A percentile compares a stretch with the other conserved stretches of the same genome.
These are phyloP conservation scores for Drosophila elegans DNA, from an alignment of 1,140 invertebrate genomes.

Conservation along the genomic window DNA sequence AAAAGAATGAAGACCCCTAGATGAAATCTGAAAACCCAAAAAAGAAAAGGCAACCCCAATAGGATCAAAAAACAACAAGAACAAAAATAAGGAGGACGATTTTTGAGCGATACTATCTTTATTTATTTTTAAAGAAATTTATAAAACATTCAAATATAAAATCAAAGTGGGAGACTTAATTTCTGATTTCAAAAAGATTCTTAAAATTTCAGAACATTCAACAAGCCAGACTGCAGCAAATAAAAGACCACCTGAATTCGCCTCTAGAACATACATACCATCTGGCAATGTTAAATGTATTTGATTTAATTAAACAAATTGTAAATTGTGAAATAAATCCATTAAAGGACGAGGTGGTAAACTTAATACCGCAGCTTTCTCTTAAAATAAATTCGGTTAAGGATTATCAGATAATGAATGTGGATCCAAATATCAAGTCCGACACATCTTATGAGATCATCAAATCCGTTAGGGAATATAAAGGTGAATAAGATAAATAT, in stretches of 20 bases:
- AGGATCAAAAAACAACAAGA: no score
- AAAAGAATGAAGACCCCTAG: not conserved
- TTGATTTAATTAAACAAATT: not conserved
- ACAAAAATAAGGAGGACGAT: no score
- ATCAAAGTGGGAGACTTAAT: no score
- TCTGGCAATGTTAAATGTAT: not conserved
- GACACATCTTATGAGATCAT: not conserved
- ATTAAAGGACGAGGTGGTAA: not conserved
- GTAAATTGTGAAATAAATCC: not conserved
- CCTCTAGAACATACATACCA: not conserved
- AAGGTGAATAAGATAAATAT: not conserved
- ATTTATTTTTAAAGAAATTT: no score
- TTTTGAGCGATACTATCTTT: no score
- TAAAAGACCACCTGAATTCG: not conserved
- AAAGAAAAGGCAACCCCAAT: not conserved
- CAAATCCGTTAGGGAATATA: constrained; percentile 1
- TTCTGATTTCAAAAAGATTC: not conserved
- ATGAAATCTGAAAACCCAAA: not conserved
- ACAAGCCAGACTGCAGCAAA: not conserved
- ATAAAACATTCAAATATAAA: no score
- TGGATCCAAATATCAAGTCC: not conserved
- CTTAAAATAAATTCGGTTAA: not conserved
- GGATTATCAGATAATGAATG: not conserved
- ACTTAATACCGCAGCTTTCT: not conserved
- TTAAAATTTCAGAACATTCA: not conserved